Percentiles rank a stretch among this genome's conserved stretches.
phyloP scores from a whole-genome alignment of 2,888 invertebrate genomes.

The Drosophila trichaetosa region DNA sequence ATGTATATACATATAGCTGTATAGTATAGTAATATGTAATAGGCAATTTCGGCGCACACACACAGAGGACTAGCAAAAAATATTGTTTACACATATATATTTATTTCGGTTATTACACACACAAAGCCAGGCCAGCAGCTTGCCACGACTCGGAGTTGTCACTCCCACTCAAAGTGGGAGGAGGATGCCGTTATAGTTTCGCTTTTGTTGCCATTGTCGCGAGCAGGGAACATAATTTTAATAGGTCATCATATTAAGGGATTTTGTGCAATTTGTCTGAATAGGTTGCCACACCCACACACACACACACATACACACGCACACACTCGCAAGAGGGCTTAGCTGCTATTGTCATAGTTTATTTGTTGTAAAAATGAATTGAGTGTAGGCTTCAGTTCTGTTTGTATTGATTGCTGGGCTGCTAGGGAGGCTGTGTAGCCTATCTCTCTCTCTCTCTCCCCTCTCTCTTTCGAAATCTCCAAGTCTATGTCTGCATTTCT shows the following conservation, averaged over 20 bases:
- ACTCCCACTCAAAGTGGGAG: slow-evolving; percentile 14
- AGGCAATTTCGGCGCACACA: slow-evolving; percentile 56
- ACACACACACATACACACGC: not conserved
- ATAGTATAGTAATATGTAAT: slow-evolving; percentile 46
- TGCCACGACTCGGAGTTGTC: slow-evolving; percentile 15
- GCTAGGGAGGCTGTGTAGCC: slow-evolving; percentile 13
- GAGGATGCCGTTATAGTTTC: slow-evolving; percentile 37
- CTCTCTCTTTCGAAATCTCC: not conserved
- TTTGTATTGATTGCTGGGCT: slow-evolving; percentile 65
- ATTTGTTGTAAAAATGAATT: slow-evolving; percentile 41
- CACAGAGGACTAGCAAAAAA: slow-evolving; percentile 6
- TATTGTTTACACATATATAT: slow-evolving; percentile 7
- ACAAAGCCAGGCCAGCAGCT: slow-evolving; percentile 14
- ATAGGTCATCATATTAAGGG: slow-evolving; percentile 81
- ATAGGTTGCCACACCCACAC: slow-evolving; percentile 3
- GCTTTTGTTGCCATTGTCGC: slow-evolving; percentile 57
- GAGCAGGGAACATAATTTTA: slow-evolving; percentile 70
- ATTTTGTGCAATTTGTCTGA: slow-evolving; percentile 71
- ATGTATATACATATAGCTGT: not conserved
- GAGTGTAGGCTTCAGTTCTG: slow-evolving; percentile 29
- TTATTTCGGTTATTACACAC: slow-evolving; percentile 25
- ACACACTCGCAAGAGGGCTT: not conserved
- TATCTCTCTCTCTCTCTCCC: not conserved
- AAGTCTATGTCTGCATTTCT: not conserved
- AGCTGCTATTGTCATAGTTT: slow-evolving; percentile 33